Conservation (phyloP, 2,113 vertebrate genomes). For the Beaufortia kweichowensis region DNA sequence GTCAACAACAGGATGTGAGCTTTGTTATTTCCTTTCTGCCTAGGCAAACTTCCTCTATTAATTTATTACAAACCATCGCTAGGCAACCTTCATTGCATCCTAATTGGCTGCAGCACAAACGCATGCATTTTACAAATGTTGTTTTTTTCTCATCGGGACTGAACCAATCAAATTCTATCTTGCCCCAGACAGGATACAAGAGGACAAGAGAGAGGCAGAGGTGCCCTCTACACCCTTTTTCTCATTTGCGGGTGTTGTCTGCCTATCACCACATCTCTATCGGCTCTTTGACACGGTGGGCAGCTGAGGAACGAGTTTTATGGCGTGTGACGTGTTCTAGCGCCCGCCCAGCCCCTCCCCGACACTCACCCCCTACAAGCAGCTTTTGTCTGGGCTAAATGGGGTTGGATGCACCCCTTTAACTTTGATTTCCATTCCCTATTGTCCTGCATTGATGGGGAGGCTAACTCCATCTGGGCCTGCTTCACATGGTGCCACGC, state of each 20-base stretch:
- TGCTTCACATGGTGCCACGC: slow-evolving; percentile 80
- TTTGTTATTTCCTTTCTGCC: slow-evolving; percentile 62
- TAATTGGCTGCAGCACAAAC: slow-evolving; percentile 2
- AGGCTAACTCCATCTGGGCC: slow-evolving; percentile 86
- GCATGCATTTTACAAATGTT: slow-evolving; percentile 2
- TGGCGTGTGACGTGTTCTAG: slow-evolving; percentile 84
- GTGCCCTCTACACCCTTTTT: slow-evolving; percentile 12
- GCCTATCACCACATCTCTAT: slow-evolving; percentile 74
- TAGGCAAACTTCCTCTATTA: slow-evolving; percentile 68
- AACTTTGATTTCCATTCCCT: slow-evolving; percentile 78
- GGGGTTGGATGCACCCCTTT: slow-evolving; percentile 77
- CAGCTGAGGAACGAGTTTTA: slow-evolving; percentile 74
- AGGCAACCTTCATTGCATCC: slow-evolving; percentile 31
- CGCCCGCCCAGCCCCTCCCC: slow-evolving; percentile 76
- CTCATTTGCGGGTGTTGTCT: slow-evolving; percentile 34
- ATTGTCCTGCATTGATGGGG: slow-evolving; percentile 77
- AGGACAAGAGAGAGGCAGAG: slow-evolving; percentile 12
- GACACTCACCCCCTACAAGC: slow-evolving; percentile 90
- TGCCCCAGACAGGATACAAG: slow-evolving; percentile 5
- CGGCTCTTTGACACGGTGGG: slow-evolving; percentile 70
- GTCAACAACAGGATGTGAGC: slow-evolving; percentile 68
- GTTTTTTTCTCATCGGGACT: not conserved
- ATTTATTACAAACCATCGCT: slow-evolving; percentile 57
- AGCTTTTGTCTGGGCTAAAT: slow-evolving; percentile 83
- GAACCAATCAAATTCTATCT: slow-evolving; percentile 9